Evolutionary conservation across 1,140 invertebrate genomes (phyloP), one percentile per base, ranked within the genome.

Genomic region (Ganaspis sp.): DNA sequence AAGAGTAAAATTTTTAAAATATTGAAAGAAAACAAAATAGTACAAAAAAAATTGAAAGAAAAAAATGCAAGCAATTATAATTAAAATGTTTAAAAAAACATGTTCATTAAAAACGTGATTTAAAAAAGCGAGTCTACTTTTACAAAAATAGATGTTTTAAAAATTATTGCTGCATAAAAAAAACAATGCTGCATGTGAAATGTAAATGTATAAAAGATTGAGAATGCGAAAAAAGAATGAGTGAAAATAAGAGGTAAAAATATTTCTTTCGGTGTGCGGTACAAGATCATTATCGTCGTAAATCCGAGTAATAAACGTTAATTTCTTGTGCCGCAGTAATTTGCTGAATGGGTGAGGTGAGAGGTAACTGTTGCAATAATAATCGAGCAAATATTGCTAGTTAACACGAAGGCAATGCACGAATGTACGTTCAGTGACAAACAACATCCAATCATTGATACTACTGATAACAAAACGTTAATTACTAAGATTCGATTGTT

Each of bases 401-500:
- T 54, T 49, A 58, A 72, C 34, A 49, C 21, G 17, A 70, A 75
- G 42, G 69, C 69, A 49, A n/a, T 23, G 37, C 72, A 49, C 45
- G 58, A 64, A 64, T 64, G 21, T 23, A 29, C 58, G 17, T 49
- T 26, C 58, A 29, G 23, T 29, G 21, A 64, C 11, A 29, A 64
- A 64, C 23, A 64, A 29, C 8, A 21, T 15, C 12, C 26, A 11
- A 64, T 64, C 58, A 64, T 64, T n/a, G 12, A 26, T 29, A 64
- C 21, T 29, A 11, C 11, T 26, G 58, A 34, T 29, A 64, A 64
- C 58, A 64, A 64, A 64, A 64, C 58, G 15, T 29, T 64, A 64
- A 64, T 34, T 64, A 64, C 58, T 64, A 64, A 64, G 58, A 64
- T 64, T 29, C 58, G 29, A 64, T 64, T 64, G n/a, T n/a, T 34